Conservation (phyloP, 1,140 invertebrate species). For the Bombus sibiricus region DNA sequence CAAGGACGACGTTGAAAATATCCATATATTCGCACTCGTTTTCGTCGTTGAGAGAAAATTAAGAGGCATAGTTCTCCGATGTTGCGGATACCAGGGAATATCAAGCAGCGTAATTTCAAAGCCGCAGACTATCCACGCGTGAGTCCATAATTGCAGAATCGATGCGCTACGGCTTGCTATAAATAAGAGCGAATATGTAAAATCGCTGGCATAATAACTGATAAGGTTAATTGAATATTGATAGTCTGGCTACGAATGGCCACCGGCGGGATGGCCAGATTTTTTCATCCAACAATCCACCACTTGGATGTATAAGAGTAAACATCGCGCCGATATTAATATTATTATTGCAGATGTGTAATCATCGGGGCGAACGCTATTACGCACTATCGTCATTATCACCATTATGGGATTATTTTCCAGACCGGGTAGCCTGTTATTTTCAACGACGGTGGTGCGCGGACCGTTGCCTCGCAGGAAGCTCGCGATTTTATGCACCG, state of each 20-base stretch:
- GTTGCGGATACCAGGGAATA: not conserved
- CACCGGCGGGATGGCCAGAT: not conserved
- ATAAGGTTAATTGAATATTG: constrained; percentile 44
- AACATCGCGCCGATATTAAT: constrained; percentile 35
- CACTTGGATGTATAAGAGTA: not conserved
- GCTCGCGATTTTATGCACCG: constrained; percentile 13
- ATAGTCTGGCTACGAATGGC: constrained; percentile 8
- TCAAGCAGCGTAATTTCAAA: not conserved
- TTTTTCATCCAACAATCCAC: not conserved
- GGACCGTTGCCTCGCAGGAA: not conserved
- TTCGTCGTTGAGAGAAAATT: not conserved
- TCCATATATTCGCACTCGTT: not conserved
- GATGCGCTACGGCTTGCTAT: not conserved
- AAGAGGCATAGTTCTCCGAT: not conserved
- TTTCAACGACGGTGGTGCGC: not conserved
- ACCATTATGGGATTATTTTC: constrained; percentile 32
- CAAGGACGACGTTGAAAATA: not conserved
- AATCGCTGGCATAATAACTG: not conserved
- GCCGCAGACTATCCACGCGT: not conserved
- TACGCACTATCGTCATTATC: constrained; percentile 32
- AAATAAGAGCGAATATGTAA: not conserved
- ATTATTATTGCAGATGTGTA: constrained; percentile 37
- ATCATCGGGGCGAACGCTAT: constrained; percentile 10
- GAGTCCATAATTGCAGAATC: not conserved
- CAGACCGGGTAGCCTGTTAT: constrained; percentile 10